phyloP scores from a whole-genome alignment of 2,888 invertebrate species.

The Dynastes maya region DNA sequence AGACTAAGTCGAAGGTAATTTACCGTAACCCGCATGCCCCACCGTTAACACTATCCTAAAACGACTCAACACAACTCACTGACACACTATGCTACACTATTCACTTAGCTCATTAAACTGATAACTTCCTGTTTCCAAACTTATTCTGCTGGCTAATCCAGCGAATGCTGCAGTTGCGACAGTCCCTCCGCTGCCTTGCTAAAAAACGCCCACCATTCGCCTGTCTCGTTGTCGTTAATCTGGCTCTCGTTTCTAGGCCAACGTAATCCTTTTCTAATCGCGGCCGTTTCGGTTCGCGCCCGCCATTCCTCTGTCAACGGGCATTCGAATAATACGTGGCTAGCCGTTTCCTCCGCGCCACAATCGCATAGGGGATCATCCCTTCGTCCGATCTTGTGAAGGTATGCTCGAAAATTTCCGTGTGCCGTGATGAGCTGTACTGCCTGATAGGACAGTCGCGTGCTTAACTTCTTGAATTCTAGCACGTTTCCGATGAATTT shows the following conservation, averaged over 20 bases:
- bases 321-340: slow-evolving; percentile 15
- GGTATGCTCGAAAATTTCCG: slow-evolving; percentile 12
- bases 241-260: slow-evolving; percentile 1
- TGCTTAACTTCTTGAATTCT: background rate
- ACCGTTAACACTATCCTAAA: no score
- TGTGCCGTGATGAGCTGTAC: slow-evolving; percentile 8
- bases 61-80: no score
- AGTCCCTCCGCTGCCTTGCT: background rate
- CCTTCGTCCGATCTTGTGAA: slow-evolving; percentile 27
- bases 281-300: background rate
- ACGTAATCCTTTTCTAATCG: background rate
- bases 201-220: slow-evolving; percentile 4
- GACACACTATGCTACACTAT: no score
- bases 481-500: background rate
- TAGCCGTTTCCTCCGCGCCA: slow-evolving; percentile 28
- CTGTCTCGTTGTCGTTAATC: background rate
- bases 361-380: background rate
- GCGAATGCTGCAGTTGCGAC: no score
- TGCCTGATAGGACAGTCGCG: slow-evolving; percentile 12
- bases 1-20: no score
- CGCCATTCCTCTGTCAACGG: slow-evolving; percentile 2
- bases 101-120: no score
- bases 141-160: no score
- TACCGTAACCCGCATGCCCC: no score
- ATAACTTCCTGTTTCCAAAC: no score